Conservation (phyloP, 2,797 vertebrate genomes). For the Sorex maritimensis region DNA sequence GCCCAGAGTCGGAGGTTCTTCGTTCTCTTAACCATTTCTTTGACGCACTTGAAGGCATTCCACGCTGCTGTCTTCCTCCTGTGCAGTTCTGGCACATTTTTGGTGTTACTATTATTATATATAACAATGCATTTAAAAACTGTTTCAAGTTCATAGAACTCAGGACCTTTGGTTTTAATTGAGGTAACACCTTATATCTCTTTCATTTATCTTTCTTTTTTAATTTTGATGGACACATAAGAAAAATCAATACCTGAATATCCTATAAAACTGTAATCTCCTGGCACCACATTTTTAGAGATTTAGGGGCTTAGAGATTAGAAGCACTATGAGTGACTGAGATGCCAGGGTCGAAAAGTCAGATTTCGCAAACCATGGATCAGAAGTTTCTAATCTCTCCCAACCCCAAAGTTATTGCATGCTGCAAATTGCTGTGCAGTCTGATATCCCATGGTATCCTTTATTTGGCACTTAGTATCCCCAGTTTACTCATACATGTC, state of each 20-base stretch:
- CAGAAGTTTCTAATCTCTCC: not conserved
- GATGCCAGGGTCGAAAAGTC: not conserved
- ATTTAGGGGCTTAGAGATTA: not conserved
- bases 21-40: too few species aligned
- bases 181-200: constrained; percentile 29
- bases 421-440: not conserved
- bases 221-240: not conserved
- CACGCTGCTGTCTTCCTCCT: too few species aligned
- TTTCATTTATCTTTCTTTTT: constrained; percentile 6
- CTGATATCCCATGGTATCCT: not conserved
- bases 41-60: too few species aligned
- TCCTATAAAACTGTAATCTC: constrained; percentile 18
- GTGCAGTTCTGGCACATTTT: not conserved
- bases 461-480: constrained; percentile 24
- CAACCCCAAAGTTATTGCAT: not conserved
- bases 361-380: constrained; percentile 38
- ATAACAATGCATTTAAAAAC: not conserved
- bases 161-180: not conserved
- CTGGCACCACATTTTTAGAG: constrained; percentile 16
- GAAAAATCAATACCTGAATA: not conserved
- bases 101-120: not conserved
- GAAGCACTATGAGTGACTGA: not conserved
- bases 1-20: too few species aligned
- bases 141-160: constrained; percentile 36
- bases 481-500: not conserved